Percentiles rank a stretch among this genome's conserved stretches.
phyloP scores from a whole-genome alignment of 1,140 invertebrate species.

The Eupristina koningsbergeri region DNA sequence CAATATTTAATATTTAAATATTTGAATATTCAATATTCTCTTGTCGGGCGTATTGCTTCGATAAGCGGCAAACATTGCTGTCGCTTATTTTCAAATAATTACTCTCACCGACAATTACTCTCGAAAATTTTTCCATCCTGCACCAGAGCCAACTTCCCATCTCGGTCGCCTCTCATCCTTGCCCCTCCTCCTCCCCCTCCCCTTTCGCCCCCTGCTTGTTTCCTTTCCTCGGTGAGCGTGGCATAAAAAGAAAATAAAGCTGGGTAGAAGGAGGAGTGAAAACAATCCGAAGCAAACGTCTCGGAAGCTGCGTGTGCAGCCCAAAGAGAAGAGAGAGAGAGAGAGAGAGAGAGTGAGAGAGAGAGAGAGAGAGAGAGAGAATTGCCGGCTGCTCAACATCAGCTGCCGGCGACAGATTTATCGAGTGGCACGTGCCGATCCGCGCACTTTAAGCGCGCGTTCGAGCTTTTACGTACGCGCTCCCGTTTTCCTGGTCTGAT shows the following conservation, averaged over 20 bases:
- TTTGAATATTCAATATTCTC: neutral
- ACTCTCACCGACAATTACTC: neutral
- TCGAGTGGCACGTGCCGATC: conserved; percentile 74
- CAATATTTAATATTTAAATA: too few relatives aligned
- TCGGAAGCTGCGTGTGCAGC: conserved; percentile 3
- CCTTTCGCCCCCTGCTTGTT: neutral
- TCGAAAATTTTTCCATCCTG: neutral
- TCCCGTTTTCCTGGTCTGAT: neutral
- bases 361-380: conserved; percentile 20
- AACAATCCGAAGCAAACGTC: conserved; percentile 4
- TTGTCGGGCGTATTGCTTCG: neutral
- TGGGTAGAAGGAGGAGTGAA: neutral
- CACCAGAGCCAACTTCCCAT: neutral
- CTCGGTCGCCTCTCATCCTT: too few relatives aligned
- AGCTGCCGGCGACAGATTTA: conserved; percentile 74
- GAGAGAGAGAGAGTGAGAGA: neutral
- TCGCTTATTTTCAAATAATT: neutral
- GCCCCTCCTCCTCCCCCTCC: neutral
- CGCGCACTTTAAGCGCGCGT: conserved; percentile 50
- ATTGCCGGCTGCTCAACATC: conserved; percentile 67
- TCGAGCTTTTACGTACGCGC: conserved; percentile 40
- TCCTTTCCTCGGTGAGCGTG: neutral
- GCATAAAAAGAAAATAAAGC: neutral
- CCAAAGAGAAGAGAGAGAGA: neutral
- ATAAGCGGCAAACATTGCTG: neutral